phyloP scores from a whole-genome alignment of 2,797 vertebrate genomes.

The Sardinella longiceps region DNA sequence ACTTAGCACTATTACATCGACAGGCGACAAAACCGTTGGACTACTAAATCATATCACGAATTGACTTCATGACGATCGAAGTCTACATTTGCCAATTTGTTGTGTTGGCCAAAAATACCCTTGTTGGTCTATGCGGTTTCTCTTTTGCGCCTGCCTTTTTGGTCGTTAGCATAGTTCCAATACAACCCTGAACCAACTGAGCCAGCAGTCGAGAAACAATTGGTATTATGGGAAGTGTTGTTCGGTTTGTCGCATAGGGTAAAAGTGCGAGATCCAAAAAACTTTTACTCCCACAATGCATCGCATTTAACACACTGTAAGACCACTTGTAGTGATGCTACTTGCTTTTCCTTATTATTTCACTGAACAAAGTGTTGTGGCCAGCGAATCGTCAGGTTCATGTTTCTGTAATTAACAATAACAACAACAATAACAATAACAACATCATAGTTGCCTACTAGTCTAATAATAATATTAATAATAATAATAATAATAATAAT shows the following conservation, averaged over 20 bases:
- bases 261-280: not conserved
- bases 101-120: constrained; percentile 16
- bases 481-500: no score
- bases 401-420: no score
- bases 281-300: constrained; percentile 65
- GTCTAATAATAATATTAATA: no score
- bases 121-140: constrained; percentile 31
- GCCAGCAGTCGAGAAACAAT: constrained; percentile 65
- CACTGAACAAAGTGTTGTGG: not conserved
- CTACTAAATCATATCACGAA: constrained; percentile 34
- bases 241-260: not conserved
- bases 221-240: constrained; percentile 63
- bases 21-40: constrained; percentile 46
- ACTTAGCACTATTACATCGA: constrained; percentile 57
- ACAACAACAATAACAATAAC: no score
- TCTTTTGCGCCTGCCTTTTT: constrained; percentile 43
- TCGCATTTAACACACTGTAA: constrained; percentile 29
- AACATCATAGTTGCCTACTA: no score
- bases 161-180: constrained; percentile 70
- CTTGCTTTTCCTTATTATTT: not conserved
- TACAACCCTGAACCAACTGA: constrained; percentile 66
- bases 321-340: not conserved
- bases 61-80: constrained; percentile 33
- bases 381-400: no score
- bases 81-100: constrained; percentile 12